These are phyloP conservation scores for Argopecten irradians DNA, from an alignment of 1,140 invertebrate genomes.

Conservation along the genomic window DNA sequence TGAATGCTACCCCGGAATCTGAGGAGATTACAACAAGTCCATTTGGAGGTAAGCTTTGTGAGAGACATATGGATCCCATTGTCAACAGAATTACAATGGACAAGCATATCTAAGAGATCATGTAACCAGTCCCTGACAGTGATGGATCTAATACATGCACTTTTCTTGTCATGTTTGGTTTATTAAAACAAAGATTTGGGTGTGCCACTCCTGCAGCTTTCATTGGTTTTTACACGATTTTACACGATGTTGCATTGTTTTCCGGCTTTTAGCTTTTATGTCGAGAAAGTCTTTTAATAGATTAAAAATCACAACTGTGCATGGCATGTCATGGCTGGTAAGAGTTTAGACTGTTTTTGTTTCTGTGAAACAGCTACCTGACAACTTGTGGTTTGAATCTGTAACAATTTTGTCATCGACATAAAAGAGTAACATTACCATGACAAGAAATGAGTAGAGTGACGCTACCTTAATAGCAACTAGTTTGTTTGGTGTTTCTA, in stretches of 20 bases:
- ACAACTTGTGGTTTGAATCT: background rate
- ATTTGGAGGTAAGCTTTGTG: slow-evolving; percentile 70
- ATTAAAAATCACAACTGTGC: background rate
- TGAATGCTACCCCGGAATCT: slow-evolving; percentile 87
- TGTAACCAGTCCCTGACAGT: background rate
- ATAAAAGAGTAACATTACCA: background rate
- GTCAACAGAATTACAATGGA: background rate
- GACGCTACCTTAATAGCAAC: too few species aligned
- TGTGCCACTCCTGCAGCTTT: background rate
- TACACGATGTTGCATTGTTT: background rate
- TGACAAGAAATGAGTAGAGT: background rate
- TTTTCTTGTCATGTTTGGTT: background rate
- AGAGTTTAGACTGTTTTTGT: background rate
- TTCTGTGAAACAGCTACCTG: background rate
- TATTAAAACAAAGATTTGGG: background rate
- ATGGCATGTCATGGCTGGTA: background rate
- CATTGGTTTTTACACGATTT: background rate
- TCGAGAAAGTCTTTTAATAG: background rate
- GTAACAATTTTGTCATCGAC: background rate
- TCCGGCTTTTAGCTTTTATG: background rate
- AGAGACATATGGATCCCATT: background rate
- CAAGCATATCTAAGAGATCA: background rate
- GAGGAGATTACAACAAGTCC: slow-evolving; percentile 87
- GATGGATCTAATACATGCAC: background rate
- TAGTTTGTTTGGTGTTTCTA: background rate